Percentiles rank a stretch among this genome's conserved stretches.
These are phyloP conservation scores for Idaea biselata DNA, from an alignment of 2,888 invertebrate genomes.

Conservation along the genomic window DNA sequence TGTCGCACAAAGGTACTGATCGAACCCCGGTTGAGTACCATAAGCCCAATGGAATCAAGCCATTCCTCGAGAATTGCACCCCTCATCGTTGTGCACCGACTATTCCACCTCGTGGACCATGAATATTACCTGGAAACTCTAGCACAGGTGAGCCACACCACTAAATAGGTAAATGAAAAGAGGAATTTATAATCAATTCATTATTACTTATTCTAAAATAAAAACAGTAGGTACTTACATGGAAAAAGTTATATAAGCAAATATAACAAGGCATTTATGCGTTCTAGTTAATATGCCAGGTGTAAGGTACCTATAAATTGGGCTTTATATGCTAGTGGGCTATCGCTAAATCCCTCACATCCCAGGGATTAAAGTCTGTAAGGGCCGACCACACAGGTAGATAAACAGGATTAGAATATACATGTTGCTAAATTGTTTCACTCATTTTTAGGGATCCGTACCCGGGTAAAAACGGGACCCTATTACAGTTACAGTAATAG, in stretches of 20 bases:
- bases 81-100: too few species aligned
- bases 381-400: slow-evolving; percentile 8
- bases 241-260: background rate
- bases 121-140: too few species aligned
- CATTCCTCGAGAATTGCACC: too few species aligned
- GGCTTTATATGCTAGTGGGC: background rate
- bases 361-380: slow-evolving; percentile 8
- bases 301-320: slow-evolving; percentile 5
- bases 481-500: too few species aligned
- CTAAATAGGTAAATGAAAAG: too few species aligned
- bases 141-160: too few species aligned
- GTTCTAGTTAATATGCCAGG: background rate
- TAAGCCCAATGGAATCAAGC: too few species aligned
- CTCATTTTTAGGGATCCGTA: background rate
- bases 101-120: too few species aligned
- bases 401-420: slow-evolving; percentile 9
- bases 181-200: too few species aligned
- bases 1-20: too few species aligned
- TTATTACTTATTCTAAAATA: background rate
- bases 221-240: background rate
- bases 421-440: background rate
- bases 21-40: too few species aligned
- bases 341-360: slow-evolving; percentile 3
- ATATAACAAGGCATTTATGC: background rate
- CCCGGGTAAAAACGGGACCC: too few species aligned